A percentile compares a stretch with the other conserved stretches of the same genome.
Evolutionary conservation across 2,113 vertebrate species (phyloP).

Genomic region (Theristicus caerulescens): DNA sequence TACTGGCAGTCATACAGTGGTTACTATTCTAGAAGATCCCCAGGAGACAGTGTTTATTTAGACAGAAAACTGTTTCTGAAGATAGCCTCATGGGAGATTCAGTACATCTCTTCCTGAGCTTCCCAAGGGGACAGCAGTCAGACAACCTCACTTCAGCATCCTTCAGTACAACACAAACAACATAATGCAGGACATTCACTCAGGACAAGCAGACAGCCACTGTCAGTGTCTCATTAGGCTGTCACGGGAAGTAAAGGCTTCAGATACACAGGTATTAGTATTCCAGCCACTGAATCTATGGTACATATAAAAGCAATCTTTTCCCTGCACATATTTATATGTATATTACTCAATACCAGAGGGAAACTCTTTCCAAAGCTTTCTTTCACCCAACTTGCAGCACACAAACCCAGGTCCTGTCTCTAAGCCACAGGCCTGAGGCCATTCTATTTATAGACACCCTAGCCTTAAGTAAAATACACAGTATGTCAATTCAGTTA

Average conservation of each 20-base stretch:
- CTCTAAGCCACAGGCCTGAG: not conserved
- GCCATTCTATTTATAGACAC: conserved; percentile 15
- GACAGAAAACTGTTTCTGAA: conserved; percentile 7
- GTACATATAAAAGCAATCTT: not conserved
- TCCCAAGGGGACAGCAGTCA: conserved; percentile 43
- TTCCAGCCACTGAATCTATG: not conserved
- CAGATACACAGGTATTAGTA: not conserved
- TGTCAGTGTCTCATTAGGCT: conserved; percentile 29
- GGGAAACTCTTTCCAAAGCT: not conserved
- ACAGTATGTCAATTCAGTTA: not conserved
- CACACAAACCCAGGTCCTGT: not conserved
- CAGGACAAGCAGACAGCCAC: conserved; percentile 5
- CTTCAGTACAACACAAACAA: conserved; percentile 40
- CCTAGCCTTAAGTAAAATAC: conserved; percentile 5
- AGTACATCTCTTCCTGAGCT: not conserved
- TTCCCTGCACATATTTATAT: not conserved
- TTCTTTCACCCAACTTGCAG: not conserved
- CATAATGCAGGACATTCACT: conserved; percentile 16
- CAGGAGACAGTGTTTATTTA: not conserved
- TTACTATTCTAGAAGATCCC: not conserved
- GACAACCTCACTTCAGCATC: conserved; percentile 13
- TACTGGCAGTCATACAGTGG: not conserved
- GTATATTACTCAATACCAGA: not conserved
- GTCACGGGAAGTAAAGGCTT: not conserved
- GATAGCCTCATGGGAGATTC: not conserved